Evolutionary conservation across 2,797 vertebrate genomes (phyloP).

Genomic region (Delichon dasypus): DNA sequence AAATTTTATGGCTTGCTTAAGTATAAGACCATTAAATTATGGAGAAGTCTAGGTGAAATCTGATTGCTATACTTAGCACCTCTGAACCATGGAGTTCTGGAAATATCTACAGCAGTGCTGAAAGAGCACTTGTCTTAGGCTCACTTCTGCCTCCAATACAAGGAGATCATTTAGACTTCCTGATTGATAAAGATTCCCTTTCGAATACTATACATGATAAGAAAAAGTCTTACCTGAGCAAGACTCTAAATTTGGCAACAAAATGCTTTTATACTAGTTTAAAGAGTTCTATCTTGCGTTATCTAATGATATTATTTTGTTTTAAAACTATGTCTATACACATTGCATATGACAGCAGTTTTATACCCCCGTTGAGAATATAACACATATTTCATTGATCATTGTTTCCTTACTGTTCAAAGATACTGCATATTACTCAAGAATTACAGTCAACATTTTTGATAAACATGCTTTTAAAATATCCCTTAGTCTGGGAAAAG

Average conservation of each 20-base stretch:
- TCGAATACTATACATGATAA: background rate
- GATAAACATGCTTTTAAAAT: background rate
- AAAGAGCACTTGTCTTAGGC: background rate
- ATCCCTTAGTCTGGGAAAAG: background rate
- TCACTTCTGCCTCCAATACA: background rate
- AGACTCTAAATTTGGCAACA: background rate
- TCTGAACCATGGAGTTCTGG: background rate
- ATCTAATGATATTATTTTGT: background rate
- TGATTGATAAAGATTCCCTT: background rate
- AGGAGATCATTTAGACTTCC: background rate
- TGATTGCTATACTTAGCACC: slow-evolving; percentile 15
- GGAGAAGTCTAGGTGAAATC: background rate
- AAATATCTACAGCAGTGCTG: slow-evolving; percentile 24
- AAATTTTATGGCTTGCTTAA: slow-evolving; percentile 11
- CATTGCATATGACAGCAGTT: background rate
- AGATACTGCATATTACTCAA: background rate
- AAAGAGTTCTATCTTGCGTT: background rate
- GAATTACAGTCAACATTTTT: background rate
- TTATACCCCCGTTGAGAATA: background rate
- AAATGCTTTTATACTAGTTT: background rate
- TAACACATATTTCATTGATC: background rate
- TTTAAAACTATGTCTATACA: background rate
- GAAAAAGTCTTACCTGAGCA: background rate
- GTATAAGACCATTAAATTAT: slow-evolving; percentile 3
- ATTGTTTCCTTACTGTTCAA: background rate